Evolutionary conservation across 2,797 vertebrate species (phyloP).

Genomic region (Semaprochilodus insignis): DNA sequence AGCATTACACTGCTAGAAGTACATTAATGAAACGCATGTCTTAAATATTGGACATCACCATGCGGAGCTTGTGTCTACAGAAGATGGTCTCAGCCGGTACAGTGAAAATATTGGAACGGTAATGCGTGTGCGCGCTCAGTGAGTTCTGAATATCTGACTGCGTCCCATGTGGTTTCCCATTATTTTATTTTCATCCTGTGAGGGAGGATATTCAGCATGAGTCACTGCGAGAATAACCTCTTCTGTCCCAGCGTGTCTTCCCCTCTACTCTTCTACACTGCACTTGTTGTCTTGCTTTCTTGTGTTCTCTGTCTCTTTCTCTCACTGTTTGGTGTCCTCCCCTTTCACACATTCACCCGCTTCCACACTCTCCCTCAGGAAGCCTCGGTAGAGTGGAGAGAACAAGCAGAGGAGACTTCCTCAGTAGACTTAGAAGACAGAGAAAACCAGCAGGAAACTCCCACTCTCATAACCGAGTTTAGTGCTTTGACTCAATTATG

Average conservation of each 20-base stretch:
- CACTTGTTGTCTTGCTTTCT: slow-evolving; percentile 1
- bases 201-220: slow-evolving; percentile 15
- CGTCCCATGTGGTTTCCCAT: slow-evolving; percentile 16
- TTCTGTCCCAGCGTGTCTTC: not conserved
- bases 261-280: not conserved
- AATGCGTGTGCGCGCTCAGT: slow-evolving; percentile 14
- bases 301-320: not conserved
- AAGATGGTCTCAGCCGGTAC: not conserved
- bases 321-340: not conserved
- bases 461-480: slow-evolving; percentile 55
- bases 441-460: slow-evolving; percentile 42
- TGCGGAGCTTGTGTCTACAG: not conserved
- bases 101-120: not conserved
- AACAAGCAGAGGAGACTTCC: not conserved
- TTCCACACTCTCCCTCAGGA: not conserved
- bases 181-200: slow-evolving; percentile 34
- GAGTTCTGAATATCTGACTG: not conserved
- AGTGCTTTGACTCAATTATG: slow-evolving; percentile 46
- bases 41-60: not conserved
- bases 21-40: not conserved
- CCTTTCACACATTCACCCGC: not conserved
- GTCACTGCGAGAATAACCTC: slow-evolving; percentile 5
- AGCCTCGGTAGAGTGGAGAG: slow-evolving; percentile 10
- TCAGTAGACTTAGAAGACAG: not conserved
- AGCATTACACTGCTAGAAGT: not conserved